phyloP scores from a whole-genome alignment of 2,797 vertebrate genomes.

The Periophthalmus magnuspinnatus region DNA sequence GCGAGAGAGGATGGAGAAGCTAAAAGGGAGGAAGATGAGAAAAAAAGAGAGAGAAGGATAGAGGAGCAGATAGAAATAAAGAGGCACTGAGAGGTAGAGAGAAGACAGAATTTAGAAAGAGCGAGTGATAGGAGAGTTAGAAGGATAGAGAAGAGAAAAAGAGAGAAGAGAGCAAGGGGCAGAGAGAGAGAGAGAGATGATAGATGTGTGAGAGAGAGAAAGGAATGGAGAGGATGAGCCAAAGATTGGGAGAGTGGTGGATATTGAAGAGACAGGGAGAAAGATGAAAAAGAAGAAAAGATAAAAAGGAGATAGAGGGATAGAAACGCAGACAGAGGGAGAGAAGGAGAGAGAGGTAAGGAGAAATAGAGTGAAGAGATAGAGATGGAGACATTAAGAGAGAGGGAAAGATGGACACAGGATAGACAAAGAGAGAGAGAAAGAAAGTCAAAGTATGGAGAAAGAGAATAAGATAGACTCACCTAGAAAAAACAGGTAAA shows the following conservation, averaged over 20 bases:
- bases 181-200: not conserved
- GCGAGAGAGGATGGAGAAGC: not conserved
- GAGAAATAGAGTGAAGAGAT: constrained; percentile 47
- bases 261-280: not conserved
- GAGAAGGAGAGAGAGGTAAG: not conserved
- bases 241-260: not conserved
- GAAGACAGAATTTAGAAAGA: too few species aligned
- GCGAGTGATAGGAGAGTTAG: too few species aligned
- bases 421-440: constrained; percentile 20
- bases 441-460: not conserved
- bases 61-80: too few species aligned
- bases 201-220: not conserved
- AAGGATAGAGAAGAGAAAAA: too few species aligned
- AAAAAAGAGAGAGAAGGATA: too few species aligned
- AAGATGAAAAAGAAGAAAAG: too few species aligned
- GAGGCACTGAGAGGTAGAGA: too few species aligned
- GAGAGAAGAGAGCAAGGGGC: too few species aligned
- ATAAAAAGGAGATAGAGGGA: not conserved
- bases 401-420: not conserved
- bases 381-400: not conserved
- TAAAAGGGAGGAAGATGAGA: too few species aligned
- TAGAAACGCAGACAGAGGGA: not conserved
- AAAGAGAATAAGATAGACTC: not conserved
- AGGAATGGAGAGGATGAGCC: not conserved
- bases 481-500: too few species aligned